phyloP scores from a whole-genome alignment of 2,113 vertebrate genomes.

The Pangasianodon gigas region DNA sequence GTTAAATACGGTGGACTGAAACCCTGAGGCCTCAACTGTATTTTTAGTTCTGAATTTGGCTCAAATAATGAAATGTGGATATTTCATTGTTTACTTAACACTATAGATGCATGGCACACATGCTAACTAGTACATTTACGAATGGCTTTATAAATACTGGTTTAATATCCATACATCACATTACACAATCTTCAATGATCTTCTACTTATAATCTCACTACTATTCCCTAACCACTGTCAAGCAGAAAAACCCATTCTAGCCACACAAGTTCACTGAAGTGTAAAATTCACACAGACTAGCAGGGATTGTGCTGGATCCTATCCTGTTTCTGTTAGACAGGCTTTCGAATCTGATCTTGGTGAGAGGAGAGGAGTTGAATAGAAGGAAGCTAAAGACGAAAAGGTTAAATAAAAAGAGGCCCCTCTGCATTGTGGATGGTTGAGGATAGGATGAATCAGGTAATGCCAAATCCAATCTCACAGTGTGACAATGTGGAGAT shows the following conservation, averaged over 20 bases:
- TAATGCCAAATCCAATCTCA: slow-evolving; percentile 32
- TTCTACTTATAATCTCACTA: not conserved
- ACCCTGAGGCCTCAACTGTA: not conserved
- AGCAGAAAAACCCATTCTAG: not conserved
- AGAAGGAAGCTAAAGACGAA: slow-evolving; percentile 17
- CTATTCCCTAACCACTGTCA: not conserved
- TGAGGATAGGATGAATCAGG: slow-evolving; percentile 3
- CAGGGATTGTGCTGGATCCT: not conserved
- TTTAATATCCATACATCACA: not conserved
- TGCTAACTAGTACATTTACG: not conserved
- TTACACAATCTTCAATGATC: not conserved
- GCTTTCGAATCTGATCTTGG: not conserved
- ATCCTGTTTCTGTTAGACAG: not conserved
- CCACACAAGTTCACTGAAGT: slow-evolving; percentile 23
- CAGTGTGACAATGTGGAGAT: slow-evolving; percentile 11
- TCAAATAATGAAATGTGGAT: not conserved
- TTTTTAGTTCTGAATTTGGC: not conserved
- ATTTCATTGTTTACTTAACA: not conserved
- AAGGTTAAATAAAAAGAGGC: slow-evolving; percentile 7
- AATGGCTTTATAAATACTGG: not conserved
- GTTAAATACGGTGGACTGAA: not conserved
- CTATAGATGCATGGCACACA: not conserved
- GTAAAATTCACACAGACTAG: slow-evolving; percentile 25
- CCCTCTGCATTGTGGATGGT: not conserved
- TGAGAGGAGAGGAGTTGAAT: not conserved